Evolutionary conservation across 1,140 invertebrate species (phyloP).

Genomic region (Drosophila teissieri): DNA sequence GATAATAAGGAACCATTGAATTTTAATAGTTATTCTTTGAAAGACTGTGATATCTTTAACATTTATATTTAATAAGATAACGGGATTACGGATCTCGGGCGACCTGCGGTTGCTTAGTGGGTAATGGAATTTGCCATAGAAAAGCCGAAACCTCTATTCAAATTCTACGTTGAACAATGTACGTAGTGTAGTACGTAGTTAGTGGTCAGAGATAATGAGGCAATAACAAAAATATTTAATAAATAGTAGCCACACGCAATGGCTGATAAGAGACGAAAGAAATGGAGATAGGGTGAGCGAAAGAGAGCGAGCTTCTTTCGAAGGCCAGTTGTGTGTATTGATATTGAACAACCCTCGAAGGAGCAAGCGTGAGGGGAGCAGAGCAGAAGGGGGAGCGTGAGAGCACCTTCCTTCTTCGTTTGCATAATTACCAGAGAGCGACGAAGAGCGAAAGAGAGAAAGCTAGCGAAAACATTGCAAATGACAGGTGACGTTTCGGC

Average conservation of each 20-base stretch:
- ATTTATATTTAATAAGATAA: not conserved
- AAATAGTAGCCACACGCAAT: slow-evolving; percentile 71
- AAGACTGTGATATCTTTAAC: too few relatives aligned
- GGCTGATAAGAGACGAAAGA: slow-evolving; percentile 61
- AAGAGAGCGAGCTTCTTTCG: slow-evolving; percentile 19
- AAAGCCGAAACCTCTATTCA: slow-evolving; percentile 29
- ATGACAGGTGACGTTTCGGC: slow-evolving; percentile 76
- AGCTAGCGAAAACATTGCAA: slow-evolving; percentile 71
- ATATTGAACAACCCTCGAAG: slow-evolving; percentile 49
- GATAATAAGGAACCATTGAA: too few relatives aligned
- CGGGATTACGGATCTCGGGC: not conserved
- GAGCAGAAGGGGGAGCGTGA: slow-evolving; percentile 11
- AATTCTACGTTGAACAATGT: slow-evolving; percentile 39
- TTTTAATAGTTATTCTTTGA: too few relatives aligned
- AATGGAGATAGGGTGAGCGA: slow-evolving; percentile 2
- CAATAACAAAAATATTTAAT: slow-evolving; percentile 58
- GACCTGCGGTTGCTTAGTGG: slow-evolving; percentile 17
- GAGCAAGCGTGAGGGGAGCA: slow-evolving; percentile 11
- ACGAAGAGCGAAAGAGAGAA: slow-evolving; percentile 2
- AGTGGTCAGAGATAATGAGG: slow-evolving; percentile 69
- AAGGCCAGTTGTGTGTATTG: slow-evolving; percentile 52
- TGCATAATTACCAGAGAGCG: slow-evolving; percentile 48
- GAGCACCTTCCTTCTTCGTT: slow-evolving; percentile 48
- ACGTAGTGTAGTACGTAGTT: slow-evolving; percentile 42
- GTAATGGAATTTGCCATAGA: slow-evolving; percentile 61